Evolutionary conservation across 2,113 vertebrate species (phyloP), one percentile per base, ranked within the genome.

Genomic region (Pavo muticus): DNA sequence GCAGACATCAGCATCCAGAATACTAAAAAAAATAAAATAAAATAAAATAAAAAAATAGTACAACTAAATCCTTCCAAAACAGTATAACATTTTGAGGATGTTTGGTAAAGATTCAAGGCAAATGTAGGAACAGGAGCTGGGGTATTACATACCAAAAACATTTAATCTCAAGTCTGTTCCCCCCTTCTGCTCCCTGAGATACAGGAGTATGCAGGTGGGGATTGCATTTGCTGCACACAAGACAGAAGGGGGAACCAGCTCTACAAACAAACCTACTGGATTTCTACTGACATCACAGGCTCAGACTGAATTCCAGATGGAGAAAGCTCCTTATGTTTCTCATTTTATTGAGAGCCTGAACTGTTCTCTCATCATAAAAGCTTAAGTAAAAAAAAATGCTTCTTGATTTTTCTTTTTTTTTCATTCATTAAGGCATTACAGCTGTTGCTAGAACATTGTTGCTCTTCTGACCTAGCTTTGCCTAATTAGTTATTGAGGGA

Each of bases 191-290:
- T 67, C 35, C 37, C 87, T 75, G 23, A 90, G 70, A 50, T 9
- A 37, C 14, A 75, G 30, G 47, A 87, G 50, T 24, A 42, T 14
- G 5, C 37, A 24, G 20, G 27, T 8, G 30, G 2, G 5, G 29
- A 70, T n/a, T 42, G 2, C 8, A 37, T 81, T 84, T 84, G 27
- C 27, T 45, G 17, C 8, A 75, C n/a, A 60, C 44, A 40, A 21
- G 24, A 72, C 18, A 84, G 73, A 69, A 48, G 16, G 63, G 1
- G 40, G 8, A 50, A 40, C 2, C 2, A 6, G 14, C 11, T 71
- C 0, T 48, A 60, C 19, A 5, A 65, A 4, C 3, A 21, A 86
- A 2, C 8, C 20, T n/a, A 47, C 30, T 63, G 42, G 37, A 81
- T 54, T 83, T 74, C 42, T 69, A 30, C 19, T 42, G 57, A 56